Percentiles rank a stretch among this genome's conserved stretches.
These are phyloP conservation scores for Sebastes flavidus DNA, from an alignment of 2,797 vertebrate genomes.

Conservation along the genomic window DNA sequence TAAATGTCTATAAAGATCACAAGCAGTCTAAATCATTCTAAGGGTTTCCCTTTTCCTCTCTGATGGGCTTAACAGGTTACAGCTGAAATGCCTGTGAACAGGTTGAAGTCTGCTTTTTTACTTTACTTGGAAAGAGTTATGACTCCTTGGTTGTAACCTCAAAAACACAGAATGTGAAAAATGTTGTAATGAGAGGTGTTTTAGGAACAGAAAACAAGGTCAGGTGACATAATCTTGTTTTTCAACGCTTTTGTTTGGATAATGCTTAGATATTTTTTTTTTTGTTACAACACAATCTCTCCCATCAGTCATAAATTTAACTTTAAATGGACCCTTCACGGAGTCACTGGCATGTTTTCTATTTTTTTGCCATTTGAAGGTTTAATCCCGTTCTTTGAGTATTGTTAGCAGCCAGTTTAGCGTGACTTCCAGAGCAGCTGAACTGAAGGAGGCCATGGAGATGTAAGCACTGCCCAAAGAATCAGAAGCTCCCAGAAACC, in stretches of 20 bases:
- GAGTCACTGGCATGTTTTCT: constrained; percentile 40
- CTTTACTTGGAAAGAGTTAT: constrained; percentile 27
- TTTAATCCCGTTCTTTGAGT: constrained; percentile 64
- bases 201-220: constrained; percentile 10
- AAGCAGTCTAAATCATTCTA: constrained; percentile 22
- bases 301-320: constrained; percentile 18
- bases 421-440: constrained; percentile 52
- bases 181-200: constrained; percentile 4
- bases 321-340: constrained; percentile 38
- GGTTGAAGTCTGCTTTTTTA: constrained; percentile 54
- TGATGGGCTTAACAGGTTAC: constrained; percentile 60
- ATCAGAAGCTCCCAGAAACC: constrained; percentile 2
- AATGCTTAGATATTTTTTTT: not conserved
- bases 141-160: constrained; percentile 5
- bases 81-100: constrained; percentile 47
- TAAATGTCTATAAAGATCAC: constrained; percentile 49
- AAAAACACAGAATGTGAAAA: constrained; percentile 39
- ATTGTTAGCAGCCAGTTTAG: constrained; percentile 54
- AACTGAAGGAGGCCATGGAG: constrained; percentile 31
- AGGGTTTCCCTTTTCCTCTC: constrained; percentile 37
- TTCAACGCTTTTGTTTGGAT: not conserved
- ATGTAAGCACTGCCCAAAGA: constrained; percentile 27
- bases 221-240: constrained; percentile 13
- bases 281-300: not conserved
- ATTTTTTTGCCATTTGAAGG: constrained; percentile 44